Evolutionary conservation across 1,140 invertebrate genomes (phyloP).

Genomic region (Lycorma delicatula): DNA sequence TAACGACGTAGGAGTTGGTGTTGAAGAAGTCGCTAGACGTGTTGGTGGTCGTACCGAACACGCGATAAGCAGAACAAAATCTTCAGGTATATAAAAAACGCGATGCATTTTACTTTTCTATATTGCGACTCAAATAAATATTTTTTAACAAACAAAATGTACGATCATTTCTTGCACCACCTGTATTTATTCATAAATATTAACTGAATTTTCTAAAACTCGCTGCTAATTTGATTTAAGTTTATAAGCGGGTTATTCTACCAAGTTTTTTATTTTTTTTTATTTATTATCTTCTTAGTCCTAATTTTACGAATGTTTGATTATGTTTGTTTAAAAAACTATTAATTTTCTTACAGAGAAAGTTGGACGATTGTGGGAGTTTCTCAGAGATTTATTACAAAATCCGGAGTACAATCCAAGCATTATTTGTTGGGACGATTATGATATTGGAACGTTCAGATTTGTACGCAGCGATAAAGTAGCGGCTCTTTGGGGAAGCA

Average conservation of each 20-base stretch:
- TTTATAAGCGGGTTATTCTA: background rate
- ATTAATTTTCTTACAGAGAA: slow-evolving; percentile 17
- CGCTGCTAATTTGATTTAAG: background rate
- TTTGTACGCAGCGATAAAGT: slow-evolving; percentile 86
- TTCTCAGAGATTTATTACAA: slow-evolving; percentile 68
- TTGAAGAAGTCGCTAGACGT: no score
- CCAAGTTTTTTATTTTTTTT: background rate
- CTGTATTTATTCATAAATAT: background rate
- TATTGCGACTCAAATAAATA: no score
- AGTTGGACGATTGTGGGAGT: slow-evolving; percentile 60
- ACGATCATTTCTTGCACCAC: no score
- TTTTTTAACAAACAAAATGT: no score
- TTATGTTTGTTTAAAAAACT: background rate
- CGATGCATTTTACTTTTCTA: no score
- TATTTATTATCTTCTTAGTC: background rate
- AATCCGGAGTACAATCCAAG: slow-evolving; percentile 67
- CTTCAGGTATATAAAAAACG: no score
- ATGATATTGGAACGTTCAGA: slow-evolving; percentile 74
- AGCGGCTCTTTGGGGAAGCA: slow-evolving; percentile 77
- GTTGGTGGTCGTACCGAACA: no score
- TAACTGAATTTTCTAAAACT: background rate
- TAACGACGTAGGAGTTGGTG: no score
- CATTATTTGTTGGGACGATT: slow-evolving; percentile 81
- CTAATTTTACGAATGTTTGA: background rate
- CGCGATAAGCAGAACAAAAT: no score